phyloP scores from a whole-genome alignment of 2,888 invertebrate species.

The Schizotus pectinicornis region DNA sequence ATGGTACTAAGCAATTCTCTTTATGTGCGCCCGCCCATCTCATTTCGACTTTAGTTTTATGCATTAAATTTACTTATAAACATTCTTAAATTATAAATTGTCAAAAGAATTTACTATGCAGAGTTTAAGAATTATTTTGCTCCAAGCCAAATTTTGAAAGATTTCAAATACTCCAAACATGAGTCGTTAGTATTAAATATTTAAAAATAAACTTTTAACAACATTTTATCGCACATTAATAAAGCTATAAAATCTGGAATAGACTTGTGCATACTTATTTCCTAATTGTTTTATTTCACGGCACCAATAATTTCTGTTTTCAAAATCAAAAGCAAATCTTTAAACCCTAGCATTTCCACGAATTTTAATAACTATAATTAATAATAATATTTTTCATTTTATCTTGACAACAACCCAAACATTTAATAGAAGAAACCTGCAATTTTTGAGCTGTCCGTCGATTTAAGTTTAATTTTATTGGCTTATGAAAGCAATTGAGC shows the following conservation, averaged over 20 bases:
- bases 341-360: too few relatives aligned
- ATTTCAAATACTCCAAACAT: conserved; percentile 2
- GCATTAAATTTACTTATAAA: conserved; percentile 27
- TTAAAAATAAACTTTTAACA: background rate
- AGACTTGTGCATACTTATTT: conserved; percentile 15
- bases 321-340: conserved; percentile 13
- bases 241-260: background rate
- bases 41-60: conserved; percentile 26
- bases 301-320: conserved; percentile 13
- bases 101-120: conserved; percentile 19
- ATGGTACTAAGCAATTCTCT: conserved; percentile 51
- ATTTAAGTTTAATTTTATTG: too few relatives aligned
- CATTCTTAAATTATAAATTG: conserved; percentile 27
- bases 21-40: conserved; percentile 37
- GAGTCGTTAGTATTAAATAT: conserved; percentile 7
- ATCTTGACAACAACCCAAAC: too few relatives aligned
- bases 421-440: too few relatives aligned
- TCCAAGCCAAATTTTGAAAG: conserved; percentile 16
- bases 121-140: conserved; percentile 26
- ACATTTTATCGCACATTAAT: too few relatives aligned
- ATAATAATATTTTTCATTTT: too few relatives aligned
- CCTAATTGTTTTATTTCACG: conserved; percentile 21
- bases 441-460: too few relatives aligned
- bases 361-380: too few relatives aligned
- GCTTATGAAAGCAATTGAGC: too few relatives aligned